phyloP scores from a whole-genome alignment of 2,797 vertebrate species.

The Margarornis squamiger region DNA sequence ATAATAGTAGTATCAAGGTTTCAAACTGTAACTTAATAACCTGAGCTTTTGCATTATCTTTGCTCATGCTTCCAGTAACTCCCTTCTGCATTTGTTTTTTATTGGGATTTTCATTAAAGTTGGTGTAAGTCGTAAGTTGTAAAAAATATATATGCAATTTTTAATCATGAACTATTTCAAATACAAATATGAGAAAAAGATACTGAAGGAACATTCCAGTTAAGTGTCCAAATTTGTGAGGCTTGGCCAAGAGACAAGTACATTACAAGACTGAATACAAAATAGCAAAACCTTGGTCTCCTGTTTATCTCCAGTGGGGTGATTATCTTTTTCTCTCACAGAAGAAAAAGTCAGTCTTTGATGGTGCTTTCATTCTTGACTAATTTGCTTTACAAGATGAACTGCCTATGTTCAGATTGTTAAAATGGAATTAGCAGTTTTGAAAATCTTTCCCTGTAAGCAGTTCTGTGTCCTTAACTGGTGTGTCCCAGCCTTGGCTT shows the following conservation, averaged over 20 bases:
- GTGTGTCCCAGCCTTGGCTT: slow-evolving; percentile 83
- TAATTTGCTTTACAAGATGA: not conserved
- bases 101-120: not conserved
- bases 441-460: not conserved
- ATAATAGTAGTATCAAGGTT: not conserved
- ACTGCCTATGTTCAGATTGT: not conserved
- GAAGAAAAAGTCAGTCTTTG: not conserved
- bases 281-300: not conserved
- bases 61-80: not conserved
- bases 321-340: not conserved
- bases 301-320: not conserved
- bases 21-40: not conserved
- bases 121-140: not conserved
- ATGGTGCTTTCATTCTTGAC: not conserved
- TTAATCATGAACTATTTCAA: not conserved
- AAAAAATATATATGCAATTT: not conserved
- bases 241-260: not conserved
- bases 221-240: not conserved
- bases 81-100: not conserved
- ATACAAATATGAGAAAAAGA: not conserved
- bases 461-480: slow-evolving; percentile 49
- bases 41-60: not conserved
- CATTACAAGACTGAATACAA: not conserved
- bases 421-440: not conserved
- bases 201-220: not conserved